Evolutionary conservation across 2,888 invertebrate genomes (phyloP), one percentile per base, ranked within the genome.

Genomic region (Notocelia uddmanniana): DNA sequence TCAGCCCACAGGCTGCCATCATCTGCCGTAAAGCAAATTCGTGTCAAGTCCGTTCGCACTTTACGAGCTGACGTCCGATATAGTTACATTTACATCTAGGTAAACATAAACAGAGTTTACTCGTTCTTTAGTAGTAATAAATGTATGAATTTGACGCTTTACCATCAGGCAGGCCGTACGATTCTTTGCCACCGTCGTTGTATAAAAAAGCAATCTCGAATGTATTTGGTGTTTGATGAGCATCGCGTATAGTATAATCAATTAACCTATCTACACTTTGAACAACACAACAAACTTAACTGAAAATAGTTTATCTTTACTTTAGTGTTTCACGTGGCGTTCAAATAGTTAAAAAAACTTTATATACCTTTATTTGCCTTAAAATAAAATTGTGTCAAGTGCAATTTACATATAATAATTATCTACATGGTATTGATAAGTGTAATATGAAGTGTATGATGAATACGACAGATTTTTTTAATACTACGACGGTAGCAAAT

Each of bases 11-110:
- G 76, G 77, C 75, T 79, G 78, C 75, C 79, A 80, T 81, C 80
- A 79, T 79, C 78, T 77, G 76, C 77, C 84, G 78, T 82, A 81
- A 82, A 81, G 76, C 72, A 76, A 80, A 83, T 86, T 83, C 80
- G 83, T 83, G 83, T 81, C 79, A 80, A 77, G 80, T 82, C 74
- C 79, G 71, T 70, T 73, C 68, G 60, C 68, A 54, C 57, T 73
- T 73, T 73, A 73, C 52, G 60, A 72, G 45, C 54, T 60, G 34
- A 52, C 37, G 23, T 31, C 69, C 48, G 34, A 62, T 68, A 60
- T 59, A 68, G 31, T 23, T 59, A 37, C 48, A 5, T 63, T 23
- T 59, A 37, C 48, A 5, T 63, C 18, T 45, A 41, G 6, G 41
- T 55, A 55, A 60, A 45, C 41, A 45, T 19, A 15, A 62, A 68